phyloP scores from a whole-genome alignment of 2,797 vertebrate species.

The Chelidonichthys spinosus region DNA sequence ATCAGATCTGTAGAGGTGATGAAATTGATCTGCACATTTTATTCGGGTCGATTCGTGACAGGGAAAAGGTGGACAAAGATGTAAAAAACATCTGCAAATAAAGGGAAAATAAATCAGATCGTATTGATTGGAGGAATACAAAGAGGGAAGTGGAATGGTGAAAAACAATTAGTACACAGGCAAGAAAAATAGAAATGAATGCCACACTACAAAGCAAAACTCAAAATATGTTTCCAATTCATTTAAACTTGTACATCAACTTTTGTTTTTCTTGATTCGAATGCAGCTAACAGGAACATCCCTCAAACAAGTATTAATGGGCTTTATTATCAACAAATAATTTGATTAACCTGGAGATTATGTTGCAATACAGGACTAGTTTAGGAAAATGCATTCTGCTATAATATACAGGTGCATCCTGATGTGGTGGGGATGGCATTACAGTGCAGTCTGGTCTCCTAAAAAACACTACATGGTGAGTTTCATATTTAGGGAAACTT shows the following conservation, averaged over 20 bases:
- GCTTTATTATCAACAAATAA: not conserved
- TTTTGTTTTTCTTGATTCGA: not conserved
- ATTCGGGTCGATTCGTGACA: not conserved
- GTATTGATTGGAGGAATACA: not conserved
- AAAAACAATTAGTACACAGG: not conserved
- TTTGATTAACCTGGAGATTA: not conserved
- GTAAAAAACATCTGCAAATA: not conserved
- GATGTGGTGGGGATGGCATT: not conserved
- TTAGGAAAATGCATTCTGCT: not conserved
- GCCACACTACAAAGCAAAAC: not conserved
- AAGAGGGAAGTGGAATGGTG: not conserved
- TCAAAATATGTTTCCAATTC: not conserved
- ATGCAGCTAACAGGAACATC: not conserved
- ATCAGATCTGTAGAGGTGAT: not conserved
- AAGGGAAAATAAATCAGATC: not conserved
- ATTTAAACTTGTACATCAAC: not conserved
- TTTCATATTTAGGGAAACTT: too few relatives aligned
- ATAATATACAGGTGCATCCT: not conserved
- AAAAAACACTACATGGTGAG: too few relatives aligned
- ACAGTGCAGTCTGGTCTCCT: not conserved
- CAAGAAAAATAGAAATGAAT: not conserved
- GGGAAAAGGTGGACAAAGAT: not conserved
- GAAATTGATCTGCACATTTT: not conserved
- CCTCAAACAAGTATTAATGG: not conserved
- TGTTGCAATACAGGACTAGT: not conserved